These are phyloP conservation scores for Lepidocyrtoides sp. DNA, from an alignment of 2,888 invertebrate species.

Conservation along the genomic window DNA sequence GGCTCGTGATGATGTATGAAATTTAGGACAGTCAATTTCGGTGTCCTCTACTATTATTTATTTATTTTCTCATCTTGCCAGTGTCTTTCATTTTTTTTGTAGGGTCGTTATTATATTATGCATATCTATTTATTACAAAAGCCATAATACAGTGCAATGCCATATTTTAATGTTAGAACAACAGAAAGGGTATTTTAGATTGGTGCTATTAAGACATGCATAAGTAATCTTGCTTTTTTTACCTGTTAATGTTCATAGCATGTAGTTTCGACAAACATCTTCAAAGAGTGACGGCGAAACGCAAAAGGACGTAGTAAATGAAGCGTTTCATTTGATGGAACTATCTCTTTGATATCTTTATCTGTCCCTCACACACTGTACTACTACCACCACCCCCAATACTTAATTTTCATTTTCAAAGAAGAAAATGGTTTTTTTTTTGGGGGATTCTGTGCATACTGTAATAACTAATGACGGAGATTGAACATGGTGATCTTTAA, in stretches of 20 bases:
- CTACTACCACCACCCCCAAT: background rate
- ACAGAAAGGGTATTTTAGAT: constrained; percentile 2
- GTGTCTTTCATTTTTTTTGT: background rate
- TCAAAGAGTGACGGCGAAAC: background rate
- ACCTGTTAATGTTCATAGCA: background rate
- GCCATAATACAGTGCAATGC: background rate
- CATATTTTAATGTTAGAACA: constrained; percentile 37
- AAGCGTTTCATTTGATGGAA: constrained; percentile 1
- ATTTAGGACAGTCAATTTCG: constrained; percentile 55
- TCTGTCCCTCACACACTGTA: constrained; percentile 23
- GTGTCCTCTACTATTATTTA: constrained; percentile 44
- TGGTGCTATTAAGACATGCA: constrained; percentile 21
- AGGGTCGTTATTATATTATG: background rate
- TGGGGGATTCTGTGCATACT: background rate
- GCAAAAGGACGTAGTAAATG: background rate
- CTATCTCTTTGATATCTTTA: constrained; percentile 20
- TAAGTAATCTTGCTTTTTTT: background rate
- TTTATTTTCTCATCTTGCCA: background rate
- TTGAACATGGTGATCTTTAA: constrained; percentile 6
- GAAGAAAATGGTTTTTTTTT: background rate
- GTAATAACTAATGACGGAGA: background rate
- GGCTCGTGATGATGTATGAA: constrained; percentile 36
- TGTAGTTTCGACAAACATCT: background rate
- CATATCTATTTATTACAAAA: background rate
- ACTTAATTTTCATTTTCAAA: constrained; percentile 27